These are phyloP conservation scores for Orchestia grillus DNA, from an alignment of 1,140 invertebrate genomes.

Conservation along the genomic window DNA sequence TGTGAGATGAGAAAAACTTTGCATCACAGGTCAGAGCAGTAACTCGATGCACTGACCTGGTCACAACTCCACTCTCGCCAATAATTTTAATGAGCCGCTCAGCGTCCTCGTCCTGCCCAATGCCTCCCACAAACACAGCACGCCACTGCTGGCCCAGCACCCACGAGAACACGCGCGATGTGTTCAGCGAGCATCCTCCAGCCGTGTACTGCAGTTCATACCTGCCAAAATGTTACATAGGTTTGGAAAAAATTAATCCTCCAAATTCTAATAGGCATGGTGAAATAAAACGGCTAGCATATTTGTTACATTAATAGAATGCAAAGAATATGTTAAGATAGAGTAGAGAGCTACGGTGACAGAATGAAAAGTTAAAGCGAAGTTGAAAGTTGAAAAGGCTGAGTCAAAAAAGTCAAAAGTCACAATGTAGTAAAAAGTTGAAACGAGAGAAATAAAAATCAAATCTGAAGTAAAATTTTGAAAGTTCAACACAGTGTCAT, in stretches of 20 bases:
- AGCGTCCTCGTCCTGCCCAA: slow-evolving; percentile 53
- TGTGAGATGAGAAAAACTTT: background rate
- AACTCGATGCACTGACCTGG: background rate
- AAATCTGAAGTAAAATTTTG: background rate
- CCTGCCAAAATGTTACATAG: background rate
- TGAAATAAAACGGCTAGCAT: background rate
- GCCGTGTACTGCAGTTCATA: slow-evolving; percentile 47
- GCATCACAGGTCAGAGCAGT: background rate
- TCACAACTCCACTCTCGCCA: slow-evolving; percentile 42
- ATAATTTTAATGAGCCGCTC: slow-evolving; percentile 28
- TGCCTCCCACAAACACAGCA: slow-evolving; percentile 55
- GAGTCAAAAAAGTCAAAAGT: background rate
- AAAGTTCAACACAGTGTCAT: background rate
- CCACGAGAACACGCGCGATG: slow-evolving; percentile 57
- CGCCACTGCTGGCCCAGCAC: background rate
- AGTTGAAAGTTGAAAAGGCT: background rate
- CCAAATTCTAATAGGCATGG: background rate
- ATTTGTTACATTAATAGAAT: background rate
- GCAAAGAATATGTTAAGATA: background rate
- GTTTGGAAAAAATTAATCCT: background rate
- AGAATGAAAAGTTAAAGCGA: background rate
- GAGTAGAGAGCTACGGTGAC: background rate
- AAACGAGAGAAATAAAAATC: background rate
- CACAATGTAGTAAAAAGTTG: background rate
- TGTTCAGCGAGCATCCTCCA: slow-evolving; percentile 58